Evolutionary conservation across 2,888 invertebrate species (phyloP).

Genomic region (Nesidiocoris tenuis): DNA sequence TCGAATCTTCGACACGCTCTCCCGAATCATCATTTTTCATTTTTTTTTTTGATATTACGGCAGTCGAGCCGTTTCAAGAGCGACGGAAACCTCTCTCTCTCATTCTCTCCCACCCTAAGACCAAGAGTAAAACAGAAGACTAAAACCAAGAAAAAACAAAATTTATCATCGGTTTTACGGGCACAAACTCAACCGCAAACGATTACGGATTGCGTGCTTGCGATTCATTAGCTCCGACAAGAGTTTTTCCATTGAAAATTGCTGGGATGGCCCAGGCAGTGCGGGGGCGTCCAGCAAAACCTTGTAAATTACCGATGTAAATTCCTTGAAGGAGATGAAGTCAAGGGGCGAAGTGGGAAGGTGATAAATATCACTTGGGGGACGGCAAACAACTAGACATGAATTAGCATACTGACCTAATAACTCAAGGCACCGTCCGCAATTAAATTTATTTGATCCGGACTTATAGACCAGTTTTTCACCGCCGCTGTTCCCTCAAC

Average conservation of each 20-base stretch:
- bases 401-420: slow-evolving; percentile 29
- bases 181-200: background rate
- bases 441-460: slow-evolving; percentile 32
- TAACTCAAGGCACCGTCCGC: slow-evolving; percentile 19
- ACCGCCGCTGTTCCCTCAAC: background rate
- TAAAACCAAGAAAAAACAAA: background rate
- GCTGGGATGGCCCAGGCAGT: background rate
- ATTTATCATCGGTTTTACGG: slow-evolving; percentile 10
- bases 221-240: slow-evolving; percentile 25
- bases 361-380: slow-evolving; percentile 17
- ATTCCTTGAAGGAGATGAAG: slow-evolving; percentile 1
- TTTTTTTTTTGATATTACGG: background rate
- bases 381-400: slow-evolving; percentile 25
- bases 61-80: background rate
- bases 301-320: slow-evolving; percentile 27
- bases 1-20: background rate
- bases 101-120: no score
- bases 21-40: background rate
- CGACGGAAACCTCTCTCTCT: background rate
- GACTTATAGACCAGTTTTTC: background rate
- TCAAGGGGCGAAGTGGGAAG: background rate
- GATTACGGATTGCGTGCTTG: slow-evolving; percentile 30
- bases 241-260: slow-evolving; percentile 29
- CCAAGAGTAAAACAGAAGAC: background rate
- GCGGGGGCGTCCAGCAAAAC: slow-evolving; percentile 1